phyloP scores from a whole-genome alignment of 2,113 vertebrate genomes.

The Phylloscopus whistleri region DNA sequence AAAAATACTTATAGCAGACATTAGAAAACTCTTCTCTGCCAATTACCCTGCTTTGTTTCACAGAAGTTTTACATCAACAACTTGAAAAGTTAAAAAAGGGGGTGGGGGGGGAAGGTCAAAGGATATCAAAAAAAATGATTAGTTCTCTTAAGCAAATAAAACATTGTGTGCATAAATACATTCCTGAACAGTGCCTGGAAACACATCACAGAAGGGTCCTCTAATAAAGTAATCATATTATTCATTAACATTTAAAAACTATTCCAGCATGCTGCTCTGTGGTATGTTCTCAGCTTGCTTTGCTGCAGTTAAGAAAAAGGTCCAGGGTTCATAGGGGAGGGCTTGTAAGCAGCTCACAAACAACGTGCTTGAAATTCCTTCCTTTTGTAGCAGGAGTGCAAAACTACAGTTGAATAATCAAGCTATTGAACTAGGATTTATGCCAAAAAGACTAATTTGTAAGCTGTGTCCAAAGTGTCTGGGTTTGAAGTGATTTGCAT shows the following conservation, averaged over 20 bases:
- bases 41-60: not conserved
- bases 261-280: not conserved
- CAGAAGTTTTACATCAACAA: not conserved
- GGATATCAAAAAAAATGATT: slow-evolving; percentile 5
- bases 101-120: not conserved
- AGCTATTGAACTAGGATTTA: slow-evolving; percentile 65
- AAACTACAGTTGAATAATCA: slow-evolving; percentile 69
- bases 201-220: slow-evolving; percentile 36
- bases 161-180: slow-evolving; percentile 25
- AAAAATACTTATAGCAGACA: not conserved
- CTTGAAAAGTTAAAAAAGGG: not conserved
- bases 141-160: slow-evolving; percentile 31
- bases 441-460: slow-evolving; percentile 68
- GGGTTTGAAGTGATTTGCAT: slow-evolving; percentile 66
- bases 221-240: slow-evolving; percentile 61
- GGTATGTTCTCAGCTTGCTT: slow-evolving; percentile 23
- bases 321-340: slow-evolving; percentile 59
- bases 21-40: not conserved
- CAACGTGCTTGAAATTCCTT: slow-evolving; percentile 65
- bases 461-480: slow-evolving; percentile 60
- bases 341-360: slow-evolving; percentile 64
- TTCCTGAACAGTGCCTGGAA: slow-evolving; percentile 51
- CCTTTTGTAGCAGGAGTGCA: slow-evolving; percentile 60
- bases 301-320: slow-evolving; percentile 30
- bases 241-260: slow-evolving; percentile 59